phyloP scores from a whole-genome alignment of 1,140 invertebrate species.

The Papilio dardanus region DNA sequence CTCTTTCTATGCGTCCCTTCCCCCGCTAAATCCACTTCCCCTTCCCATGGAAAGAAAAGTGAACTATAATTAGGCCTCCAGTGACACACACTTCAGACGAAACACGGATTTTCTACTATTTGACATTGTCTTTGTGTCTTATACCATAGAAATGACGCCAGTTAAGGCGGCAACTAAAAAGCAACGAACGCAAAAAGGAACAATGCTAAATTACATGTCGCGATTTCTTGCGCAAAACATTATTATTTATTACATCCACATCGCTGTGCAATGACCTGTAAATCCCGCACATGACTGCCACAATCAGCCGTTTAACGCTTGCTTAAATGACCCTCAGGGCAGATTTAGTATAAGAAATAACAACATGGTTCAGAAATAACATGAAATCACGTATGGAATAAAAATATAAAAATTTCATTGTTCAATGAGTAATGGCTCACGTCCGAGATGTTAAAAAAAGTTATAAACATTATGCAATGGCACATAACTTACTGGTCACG shows the following conservation, averaged over 20 bases:
- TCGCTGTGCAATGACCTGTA: background rate
- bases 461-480: background rate
- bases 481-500: background rate
- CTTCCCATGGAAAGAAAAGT: too few species aligned
- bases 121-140: background rate
- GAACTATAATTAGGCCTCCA: too few species aligned
- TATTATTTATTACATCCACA: background rate
- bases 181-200: background rate
- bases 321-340: too few species aligned
- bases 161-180: background rate
- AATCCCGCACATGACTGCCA: background rate
- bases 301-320: too few species aligned
- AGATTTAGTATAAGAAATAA: too few species aligned
- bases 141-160: background rate
- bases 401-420: background rate
- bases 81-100: too few species aligned
- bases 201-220: background rate
- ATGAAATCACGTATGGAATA: background rate
- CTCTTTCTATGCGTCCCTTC: too few species aligned
- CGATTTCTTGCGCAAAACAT: constrained; percentile 5
- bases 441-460: constrained; percentile 2
- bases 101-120: too few species aligned
- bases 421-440: background rate
- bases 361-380: background rate
- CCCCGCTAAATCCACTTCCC: too few species aligned